Percentiles rank a stretch among this genome's conserved stretches.
Evolutionary conservation across 2,113 vertebrate species (phyloP).

Genomic region (Bufo gargarizans): DNA sequence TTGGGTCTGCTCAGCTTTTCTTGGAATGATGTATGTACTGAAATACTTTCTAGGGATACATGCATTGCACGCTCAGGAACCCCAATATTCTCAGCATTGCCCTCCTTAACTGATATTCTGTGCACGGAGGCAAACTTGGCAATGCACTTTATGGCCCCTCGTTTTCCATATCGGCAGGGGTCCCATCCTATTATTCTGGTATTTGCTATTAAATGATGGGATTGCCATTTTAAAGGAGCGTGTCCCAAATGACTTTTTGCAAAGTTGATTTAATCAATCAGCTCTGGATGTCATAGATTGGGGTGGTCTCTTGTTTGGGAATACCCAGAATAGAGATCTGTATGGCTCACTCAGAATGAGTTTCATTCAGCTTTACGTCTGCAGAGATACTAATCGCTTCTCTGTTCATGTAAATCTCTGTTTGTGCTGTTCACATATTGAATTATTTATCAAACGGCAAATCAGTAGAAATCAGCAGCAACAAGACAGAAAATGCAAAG

Average conservation of each 20-base stretch:
- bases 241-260: background rate
- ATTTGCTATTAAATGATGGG: background rate
- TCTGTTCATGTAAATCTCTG: background rate
- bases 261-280: background rate
- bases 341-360: background rate
- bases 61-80: too few species aligned
- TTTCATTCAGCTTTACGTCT: background rate
- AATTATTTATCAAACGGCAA: background rate
- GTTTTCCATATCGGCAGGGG: background rate
- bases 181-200: background rate
- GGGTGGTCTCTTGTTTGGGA: too few species aligned
- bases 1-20: too few species aligned
- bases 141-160: too few species aligned
- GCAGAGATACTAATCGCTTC: background rate
- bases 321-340: too few species aligned
- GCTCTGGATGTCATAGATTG: background rate
- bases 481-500: background rate
- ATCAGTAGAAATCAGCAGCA: background rate
- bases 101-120: too few species aligned
- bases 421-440: background rate
- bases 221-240: background rate
- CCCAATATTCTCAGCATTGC: too few species aligned
- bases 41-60: too few species aligned
- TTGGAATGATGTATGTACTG: too few species aligned
- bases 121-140: too few species aligned